Base-by-base conservation (phyloP, 2,888 invertebrate genomes). In the Gymnoscelis rufifasciata region DNA sequence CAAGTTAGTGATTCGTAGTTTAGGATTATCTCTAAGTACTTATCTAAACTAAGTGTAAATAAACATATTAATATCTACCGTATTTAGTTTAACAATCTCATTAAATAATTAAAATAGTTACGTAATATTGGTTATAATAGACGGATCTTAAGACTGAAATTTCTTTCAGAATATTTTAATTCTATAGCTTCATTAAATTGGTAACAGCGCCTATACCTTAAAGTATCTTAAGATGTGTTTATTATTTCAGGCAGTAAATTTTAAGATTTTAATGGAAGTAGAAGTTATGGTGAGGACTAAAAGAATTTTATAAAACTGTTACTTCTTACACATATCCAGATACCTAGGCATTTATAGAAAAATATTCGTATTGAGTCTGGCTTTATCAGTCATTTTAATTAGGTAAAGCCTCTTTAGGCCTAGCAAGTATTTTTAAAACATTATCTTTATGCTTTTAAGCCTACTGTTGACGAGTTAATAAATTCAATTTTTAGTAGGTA, bases 141-240 rank as follows among this genome's bases (percentile, higher is more conserved):
- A 81, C 79, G 76, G 82, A 81, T 80, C 80, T 81, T 82, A 78
- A 83, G 82, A 81, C 80, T 80, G 82, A 81, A 56, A 57, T 3
- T 56, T 51, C 48, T 62, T 64, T 62, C 60, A 58, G 55, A 41
- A 47, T 38, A 48, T 41, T 59, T 56, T 58, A 56, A 67, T 65
- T 59, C 54, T 63, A 66, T 62, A 35, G 54, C 59, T 67, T 62
- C 59, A 24, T 29, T 19, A 10, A 33, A 15, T 10, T 19, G 10
- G 15, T 11, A 7, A 35, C 31, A 19, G 10, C 19, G 7, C 2
- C 33, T 30, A 13, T 33, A n/a, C 31, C n/a, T n/a, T n/a, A 26
- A 26, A 55, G 42, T 59, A 74, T 79, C 78, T 79, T 82, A 80
- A 79, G 79, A 78, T 82, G 68, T 75, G 78, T 80, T 81, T 79